Percentiles rank a stretch among this genome's conserved stretches.
Conservation (phyloP, 1,140 invertebrate species). For the Leptopilina boulardi region DNA sequence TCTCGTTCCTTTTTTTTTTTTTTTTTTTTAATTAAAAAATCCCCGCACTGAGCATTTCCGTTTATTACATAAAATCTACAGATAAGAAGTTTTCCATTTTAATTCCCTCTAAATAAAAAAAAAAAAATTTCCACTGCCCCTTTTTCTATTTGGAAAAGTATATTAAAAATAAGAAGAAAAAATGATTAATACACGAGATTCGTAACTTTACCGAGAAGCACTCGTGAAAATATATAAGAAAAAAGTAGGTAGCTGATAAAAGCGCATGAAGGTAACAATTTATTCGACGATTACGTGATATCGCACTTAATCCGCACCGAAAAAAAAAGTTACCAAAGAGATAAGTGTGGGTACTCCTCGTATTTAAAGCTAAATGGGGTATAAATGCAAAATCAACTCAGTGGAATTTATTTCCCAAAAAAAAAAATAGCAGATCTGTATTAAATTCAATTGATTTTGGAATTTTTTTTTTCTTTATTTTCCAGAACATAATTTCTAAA, state of each 20-base stretch:
- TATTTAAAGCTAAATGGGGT: conserved; percentile 5
- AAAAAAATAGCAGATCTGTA: neutral
- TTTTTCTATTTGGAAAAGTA: neutral
- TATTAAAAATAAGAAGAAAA: conserved; percentile 2
- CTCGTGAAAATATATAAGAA: neutral
- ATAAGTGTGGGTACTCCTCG: conserved; percentile 19
- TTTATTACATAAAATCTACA: too few relatives aligned
- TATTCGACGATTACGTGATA: conserved; percentile 11
- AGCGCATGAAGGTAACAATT: conserved; percentile 14
- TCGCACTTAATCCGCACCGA: conserved; percentile 13
- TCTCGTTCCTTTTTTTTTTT: neutral
- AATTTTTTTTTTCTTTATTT: too few relatives aligned
- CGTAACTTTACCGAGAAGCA: neutral
- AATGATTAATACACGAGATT: neutral
- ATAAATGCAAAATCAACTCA: conserved; percentile 5
- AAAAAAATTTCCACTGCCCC: neutral
- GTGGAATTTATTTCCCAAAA: neutral
- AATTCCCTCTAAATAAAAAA: too few relatives aligned
- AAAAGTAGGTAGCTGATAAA: neutral
- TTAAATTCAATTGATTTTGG: too few relatives aligned
- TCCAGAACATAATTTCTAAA: too few relatives aligned
- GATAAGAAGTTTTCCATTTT: too few relatives aligned
- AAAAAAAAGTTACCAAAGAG: conserved; percentile 19
- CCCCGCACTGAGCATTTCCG: neutral
- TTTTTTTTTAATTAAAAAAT: neutral